Base-by-base conservation (phyloP, 2,888 invertebrate species). In the Phoenoteleia sp. region DNA sequence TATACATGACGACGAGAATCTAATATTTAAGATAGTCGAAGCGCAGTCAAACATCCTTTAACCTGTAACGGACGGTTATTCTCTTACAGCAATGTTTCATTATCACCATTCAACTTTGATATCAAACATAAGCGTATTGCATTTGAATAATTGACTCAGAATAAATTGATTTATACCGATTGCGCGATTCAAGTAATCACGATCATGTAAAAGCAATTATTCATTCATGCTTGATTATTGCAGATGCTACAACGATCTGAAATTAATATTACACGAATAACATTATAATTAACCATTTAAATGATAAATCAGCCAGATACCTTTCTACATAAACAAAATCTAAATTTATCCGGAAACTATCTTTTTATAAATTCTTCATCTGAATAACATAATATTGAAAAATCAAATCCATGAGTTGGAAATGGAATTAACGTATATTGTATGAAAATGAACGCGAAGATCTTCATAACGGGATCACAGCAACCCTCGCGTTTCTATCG, bases 401-500 rank as follows among this genome's bases (percentile, higher is more conserved):
- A 58, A 29, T 6, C 11, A 42, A n/a, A 27, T 17, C 19, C 21
- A 23, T 6, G 13, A 15, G 49, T 21, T 52, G 47, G 56, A 29
- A 67, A 74, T 42, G 56, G 69, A 75, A 75, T 81, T 58, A 75
- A 54, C 27, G 52, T 60, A 56, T 67, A 74, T 56, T 66, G 69
- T 74, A 75, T 62, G 75, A 74, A 69, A 75, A 69, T 75, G 60
- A 52, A 67, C 67, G 19, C 60, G 23, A 33, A 39, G 54, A 72
- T 72, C 66, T 66, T 71, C 52, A 42, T 88, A 87, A 87, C 79
- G 82, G 85, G 82, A 82, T 56, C 67, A 62, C 33, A 36, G 54
- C 64, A 67, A 77, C 77, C 72, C 77, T 84, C 66, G 74, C 62
- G 45, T 58, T 84, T 75, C 45, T 36, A 81, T 69, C 74, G 54